Percentiles rank a stretch among this genome's conserved stretches.
Evolutionary conservation across 2,888 invertebrate genomes (phyloP).

Genomic region (Alitta virens): DNA sequence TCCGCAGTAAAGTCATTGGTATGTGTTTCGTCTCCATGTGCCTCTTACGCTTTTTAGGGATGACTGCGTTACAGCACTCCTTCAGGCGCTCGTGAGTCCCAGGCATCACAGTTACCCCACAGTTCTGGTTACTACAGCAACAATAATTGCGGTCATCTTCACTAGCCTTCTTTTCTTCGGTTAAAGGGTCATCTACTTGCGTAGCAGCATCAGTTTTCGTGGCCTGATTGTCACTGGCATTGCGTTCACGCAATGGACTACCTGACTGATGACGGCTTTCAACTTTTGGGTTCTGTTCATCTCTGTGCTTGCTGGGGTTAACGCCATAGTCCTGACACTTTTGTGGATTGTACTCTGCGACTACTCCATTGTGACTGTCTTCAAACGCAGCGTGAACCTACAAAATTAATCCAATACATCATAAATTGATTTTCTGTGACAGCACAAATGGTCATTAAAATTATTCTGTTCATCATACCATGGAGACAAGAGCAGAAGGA

Average conservation of each 20-base stretch:
- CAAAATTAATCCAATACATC: too few relatives aligned
- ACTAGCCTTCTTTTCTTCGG: neutral
- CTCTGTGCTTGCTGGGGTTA: neutral
- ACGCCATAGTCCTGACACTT: too few relatives aligned
- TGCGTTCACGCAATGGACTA: neutral
- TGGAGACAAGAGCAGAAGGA: too few relatives aligned
- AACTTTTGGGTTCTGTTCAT: neutral
- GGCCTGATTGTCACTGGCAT: neutral
- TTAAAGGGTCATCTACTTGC: constrained; percentile 3
- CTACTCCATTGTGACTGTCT: neutral
- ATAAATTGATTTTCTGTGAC: too few relatives aligned
- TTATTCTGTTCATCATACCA: too few relatives aligned
- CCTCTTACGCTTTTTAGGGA: constrained; percentile 49
- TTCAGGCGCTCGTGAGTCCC: constrained; percentile 37
- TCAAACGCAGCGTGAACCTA: neutral
- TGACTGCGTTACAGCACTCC: constrained; percentile 49
- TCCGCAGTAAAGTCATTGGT: neutral
- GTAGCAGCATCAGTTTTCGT: neutral
- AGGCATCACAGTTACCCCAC: constrained; percentile 42
- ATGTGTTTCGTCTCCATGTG: constrained; percentile 42
- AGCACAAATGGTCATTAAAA: too few relatives aligned
- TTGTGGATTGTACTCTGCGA: neutral
- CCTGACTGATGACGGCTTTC: neutral
- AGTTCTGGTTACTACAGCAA: constrained; percentile 39
- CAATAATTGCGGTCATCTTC: neutral